Evolutionary conservation across 2,888 invertebrate species (phyloP).

Genomic region (Anoncus sp.): DNA sequence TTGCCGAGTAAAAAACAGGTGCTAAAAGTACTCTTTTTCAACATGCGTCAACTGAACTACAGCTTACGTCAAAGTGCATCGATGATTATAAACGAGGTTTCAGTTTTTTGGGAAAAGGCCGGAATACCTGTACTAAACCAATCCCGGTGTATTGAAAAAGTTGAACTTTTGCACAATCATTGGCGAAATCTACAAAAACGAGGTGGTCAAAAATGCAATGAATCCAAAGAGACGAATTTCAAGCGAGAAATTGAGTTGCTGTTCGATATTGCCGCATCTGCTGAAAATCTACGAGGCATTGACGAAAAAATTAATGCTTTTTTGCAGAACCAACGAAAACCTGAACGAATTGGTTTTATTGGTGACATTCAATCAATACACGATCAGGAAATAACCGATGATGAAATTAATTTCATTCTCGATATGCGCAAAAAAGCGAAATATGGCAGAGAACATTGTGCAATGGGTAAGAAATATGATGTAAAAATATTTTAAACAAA

Average conservation of each 20-base stretch:
- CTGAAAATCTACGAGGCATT: background rate
- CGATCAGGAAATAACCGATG: constrained; percentile 2
- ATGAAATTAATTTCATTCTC: constrained; percentile 12
- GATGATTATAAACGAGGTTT: constrained; percentile 38
- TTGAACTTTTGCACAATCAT: constrained; percentile 31
- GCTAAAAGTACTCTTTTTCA: constrained; percentile 41
- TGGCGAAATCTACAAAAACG: constrained; percentile 47
- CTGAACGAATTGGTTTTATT: constrained; percentile 20
- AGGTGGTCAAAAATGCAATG: constrained; percentile 25
- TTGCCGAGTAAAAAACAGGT: constrained; percentile 43
- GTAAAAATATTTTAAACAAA: background rate
- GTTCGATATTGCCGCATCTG: constrained; percentile 22
- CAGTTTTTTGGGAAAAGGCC: constrained; percentile 26
- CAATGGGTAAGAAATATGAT: background rate
- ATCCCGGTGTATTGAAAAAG: constrained; percentile 45
- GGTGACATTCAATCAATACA: constrained; percentile 16
- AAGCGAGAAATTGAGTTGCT: constrained; percentile 3
- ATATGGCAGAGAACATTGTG: background rate
- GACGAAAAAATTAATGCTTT: constrained; percentile 7
- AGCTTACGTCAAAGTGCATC: constrained; percentile 41
- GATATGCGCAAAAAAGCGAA: constrained; percentile 19
- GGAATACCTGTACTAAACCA: constrained; percentile 32
- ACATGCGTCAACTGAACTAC: constrained; percentile 40
- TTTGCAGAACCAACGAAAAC: constrained; percentile 19
- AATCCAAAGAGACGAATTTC: constrained; percentile 9